Base-by-base conservation (phyloP, 2,888 invertebrate species). In the Epistrophella euchroma region DNA sequence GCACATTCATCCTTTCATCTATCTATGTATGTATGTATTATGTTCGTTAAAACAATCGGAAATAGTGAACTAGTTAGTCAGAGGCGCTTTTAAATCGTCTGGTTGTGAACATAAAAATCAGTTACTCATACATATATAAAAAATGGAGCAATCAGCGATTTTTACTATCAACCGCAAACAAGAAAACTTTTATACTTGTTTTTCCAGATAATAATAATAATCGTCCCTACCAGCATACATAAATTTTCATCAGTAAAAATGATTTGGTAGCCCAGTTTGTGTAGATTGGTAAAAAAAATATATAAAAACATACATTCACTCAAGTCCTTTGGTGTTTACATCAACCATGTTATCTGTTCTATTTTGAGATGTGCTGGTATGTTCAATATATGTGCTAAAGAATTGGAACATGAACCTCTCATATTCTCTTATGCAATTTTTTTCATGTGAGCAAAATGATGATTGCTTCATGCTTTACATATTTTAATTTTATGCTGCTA, bases 341-440 rank as follows among this genome's bases (percentile, higher is more conserved):
- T 9, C n/a, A n/a, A 43, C 45, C 45, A 32, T 47, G 32, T 17
- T 4, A 25, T 37, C n/a, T 71, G 70, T 25, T 19, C 72, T 15
- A 56, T 62, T 55, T 43, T 22, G 35, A n/a, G 10, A 37, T 13
- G 47, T 47, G 32, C 22, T 79, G 56, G 32, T 32, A 71, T 81
- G 71, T 76, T 58, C 64, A 81, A 82, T 82, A n/a, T n/a, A n/a
- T n/a, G 77, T 77, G 68, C 72, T 55, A 52, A 45, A 40, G 52
- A 82, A 77, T 77, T 72, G 72, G 82, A 82, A 82, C 82, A 77
- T 72, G 76, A 82, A 77, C 82, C 75, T 35, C 70, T 43, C n/a
- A 43, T n/a, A n/a, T 43, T n/a, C 6, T 60, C 43, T 64, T 25
- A 40, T 58, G 40, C 28, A 28, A 58, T 10, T 17, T 32, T 43